phyloP scores from a whole-genome alignment of 2,113 vertebrate species.

The Gadus macrocephalus region DNA sequence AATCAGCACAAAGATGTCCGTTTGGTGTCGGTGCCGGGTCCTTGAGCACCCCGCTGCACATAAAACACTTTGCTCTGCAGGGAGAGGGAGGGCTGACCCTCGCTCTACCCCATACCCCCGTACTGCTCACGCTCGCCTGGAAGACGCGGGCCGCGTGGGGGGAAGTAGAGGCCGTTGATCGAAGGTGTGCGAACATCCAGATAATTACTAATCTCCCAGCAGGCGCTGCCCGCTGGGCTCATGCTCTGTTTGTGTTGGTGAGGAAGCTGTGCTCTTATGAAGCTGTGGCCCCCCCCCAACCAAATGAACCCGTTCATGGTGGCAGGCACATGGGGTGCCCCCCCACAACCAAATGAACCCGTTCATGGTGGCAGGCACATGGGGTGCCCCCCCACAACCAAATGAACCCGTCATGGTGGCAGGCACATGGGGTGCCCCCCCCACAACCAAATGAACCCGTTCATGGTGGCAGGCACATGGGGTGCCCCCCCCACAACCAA shows the following conservation, averaged over 20 bases:
- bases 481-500: conserved; percentile 5
- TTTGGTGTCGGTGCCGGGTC: conserved; percentile 34
- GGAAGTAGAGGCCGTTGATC: no score
- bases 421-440: background rate
- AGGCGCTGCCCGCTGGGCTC: background rate
- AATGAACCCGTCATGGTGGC: conserved; percentile 1
- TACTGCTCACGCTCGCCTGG: no score
- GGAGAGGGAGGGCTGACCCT: background rate
- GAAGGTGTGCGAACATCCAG: no score
- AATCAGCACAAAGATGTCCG: conserved; percentile 58
- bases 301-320: conserved; percentile 1
- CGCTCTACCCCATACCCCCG: background rate
- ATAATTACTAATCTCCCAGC: background rate
- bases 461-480: background rate
- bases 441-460: conserved; percentile 4
- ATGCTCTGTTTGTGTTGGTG: background rate
- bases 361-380: background rate
- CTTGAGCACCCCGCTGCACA: conserved; percentile 32
- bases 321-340: background rate
- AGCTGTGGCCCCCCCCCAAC: background rate
- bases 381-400: background rate
- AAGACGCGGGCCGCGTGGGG: no score
- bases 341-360: conserved; percentile 2
- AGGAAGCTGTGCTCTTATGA: background rate
- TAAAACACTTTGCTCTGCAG: conserved; percentile 4